Conservation (phyloP, 2,113 vertebrate genomes). For the Lepidothrix coronata region DNA sequence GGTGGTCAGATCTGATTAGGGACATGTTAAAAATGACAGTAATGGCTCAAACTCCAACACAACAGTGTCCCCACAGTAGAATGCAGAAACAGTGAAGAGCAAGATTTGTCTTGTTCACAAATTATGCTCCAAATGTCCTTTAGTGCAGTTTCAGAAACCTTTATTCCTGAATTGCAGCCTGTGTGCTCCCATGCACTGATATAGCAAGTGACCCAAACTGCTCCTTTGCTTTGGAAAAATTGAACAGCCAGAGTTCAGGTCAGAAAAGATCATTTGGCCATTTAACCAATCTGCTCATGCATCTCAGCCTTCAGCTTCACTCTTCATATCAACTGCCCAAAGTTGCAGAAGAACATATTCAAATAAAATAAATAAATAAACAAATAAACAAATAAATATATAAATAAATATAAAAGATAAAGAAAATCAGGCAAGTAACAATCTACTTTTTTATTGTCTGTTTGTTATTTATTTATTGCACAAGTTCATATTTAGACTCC, state of each 20-base stretch:
- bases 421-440: neutral
- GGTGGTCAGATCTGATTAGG: neutral
- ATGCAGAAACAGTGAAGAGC: neutral
- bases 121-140: neutral
- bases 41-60: neutral
- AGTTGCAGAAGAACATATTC: neutral
- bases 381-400: no score
- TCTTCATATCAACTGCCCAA: neutral
- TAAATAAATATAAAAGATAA: neutral
- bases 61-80: neutral
- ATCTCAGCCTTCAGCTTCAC: neutral
- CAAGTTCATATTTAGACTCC: neutral
- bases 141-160: neutral
- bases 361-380: neutral
- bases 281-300: neutral
- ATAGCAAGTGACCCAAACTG: neutral
- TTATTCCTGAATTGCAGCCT: neutral
- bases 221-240: neutral
- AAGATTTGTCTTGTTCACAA: neutral
- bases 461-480: neutral
- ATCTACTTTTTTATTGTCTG: neutral
- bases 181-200: neutral
- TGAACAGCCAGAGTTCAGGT: neutral
- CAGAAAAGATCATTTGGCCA: neutral
- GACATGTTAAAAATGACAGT: neutral